A percentile compares a stretch with the other conserved stretches of the same genome.
Conservation (phyloP, 2,113 vertebrate genomes). For the Tachuris rubrigastra region DNA sequence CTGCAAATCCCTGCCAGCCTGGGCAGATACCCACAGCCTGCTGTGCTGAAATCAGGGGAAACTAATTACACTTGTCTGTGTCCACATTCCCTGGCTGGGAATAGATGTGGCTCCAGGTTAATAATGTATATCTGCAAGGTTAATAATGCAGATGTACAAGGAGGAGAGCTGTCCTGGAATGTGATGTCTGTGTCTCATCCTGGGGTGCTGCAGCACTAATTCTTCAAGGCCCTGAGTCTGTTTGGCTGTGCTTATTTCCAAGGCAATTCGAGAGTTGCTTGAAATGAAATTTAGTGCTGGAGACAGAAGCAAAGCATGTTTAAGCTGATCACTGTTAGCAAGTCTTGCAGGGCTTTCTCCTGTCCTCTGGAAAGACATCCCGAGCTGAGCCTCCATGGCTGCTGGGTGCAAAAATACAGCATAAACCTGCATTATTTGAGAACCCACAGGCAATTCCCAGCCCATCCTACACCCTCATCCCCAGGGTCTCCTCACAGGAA, state of each 20-base stretch:
- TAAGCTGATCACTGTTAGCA: background rate
- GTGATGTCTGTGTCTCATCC: background rate
- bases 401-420: background rate
- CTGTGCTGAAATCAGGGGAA: background rate
- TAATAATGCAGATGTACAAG: background rate
- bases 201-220: background rate
- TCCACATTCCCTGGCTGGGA: background rate
- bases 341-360: background rate
- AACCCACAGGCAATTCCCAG: background rate
- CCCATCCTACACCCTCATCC: rapidly evolving
- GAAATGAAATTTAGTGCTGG: background rate
- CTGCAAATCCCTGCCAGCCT: background rate
- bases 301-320: background rate
- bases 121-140: background rate
- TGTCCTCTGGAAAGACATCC: background rate
- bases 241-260: background rate
- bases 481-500: background rate
- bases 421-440: background rate
- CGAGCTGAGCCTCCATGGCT: rapidly evolving
- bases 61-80: background rate
- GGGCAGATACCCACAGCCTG: background rate
- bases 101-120: background rate
- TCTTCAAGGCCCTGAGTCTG: rapidly evolving
- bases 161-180: background rate
- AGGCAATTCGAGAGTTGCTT: background rate